Evolutionary conservation across 2,888 invertebrate species (phyloP).

Genomic region (Drosophila acutilabella): DNA sequence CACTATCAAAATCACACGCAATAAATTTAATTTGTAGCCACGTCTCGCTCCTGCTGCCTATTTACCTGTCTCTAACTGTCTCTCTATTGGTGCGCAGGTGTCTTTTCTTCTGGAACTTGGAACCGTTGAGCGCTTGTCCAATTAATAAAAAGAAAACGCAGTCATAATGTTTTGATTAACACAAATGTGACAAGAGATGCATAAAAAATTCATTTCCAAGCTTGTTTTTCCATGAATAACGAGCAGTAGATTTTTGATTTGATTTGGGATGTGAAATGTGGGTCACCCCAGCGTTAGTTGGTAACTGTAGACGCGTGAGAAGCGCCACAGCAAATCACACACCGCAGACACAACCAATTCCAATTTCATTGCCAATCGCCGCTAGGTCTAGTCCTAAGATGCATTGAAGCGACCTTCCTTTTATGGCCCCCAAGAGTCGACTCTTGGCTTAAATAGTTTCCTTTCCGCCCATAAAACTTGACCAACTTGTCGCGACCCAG

Average conservation of each 20-base stretch:
- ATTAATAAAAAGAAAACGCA: slow-evolving; percentile 77
- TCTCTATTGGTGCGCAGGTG: slow-evolving; percentile 25
- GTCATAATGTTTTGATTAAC: slow-evolving; percentile 79
- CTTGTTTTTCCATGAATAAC: slow-evolving; percentile 51
- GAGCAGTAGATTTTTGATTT: slow-evolving; percentile 32
- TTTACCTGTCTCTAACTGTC: too few species aligned
- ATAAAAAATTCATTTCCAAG: slow-evolving; percentile 74
- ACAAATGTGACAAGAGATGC: slow-evolving; percentile 77
- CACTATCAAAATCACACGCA: slow-evolving; percentile 79
- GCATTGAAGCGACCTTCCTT: slow-evolving; percentile 72
- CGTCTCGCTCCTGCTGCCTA: neutral
- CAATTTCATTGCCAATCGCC: slow-evolving; percentile 42
- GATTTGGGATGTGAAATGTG: slow-evolving; percentile 55
- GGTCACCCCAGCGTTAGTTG: slow-evolving; percentile 60
- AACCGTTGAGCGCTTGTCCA: slow-evolving; percentile 51
- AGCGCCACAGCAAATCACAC: slow-evolving; percentile 25
- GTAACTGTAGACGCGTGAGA: slow-evolving; percentile 73
- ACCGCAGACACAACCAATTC: neutral
- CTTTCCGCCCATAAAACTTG: slow-evolving; percentile 50
- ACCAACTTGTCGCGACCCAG: slow-evolving; percentile 53
- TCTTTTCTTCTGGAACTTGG: slow-evolving; percentile 16
- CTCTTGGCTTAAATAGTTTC: slow-evolving; percentile 57
- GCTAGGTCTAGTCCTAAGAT: slow-evolving; percentile 53
- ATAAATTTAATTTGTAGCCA: slow-evolving; percentile 69
- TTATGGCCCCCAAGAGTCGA: slow-evolving; percentile 51